These are phyloP conservation scores for Valencia hispanica DNA, from an alignment of 2,797 vertebrate genomes.

Conservation along the genomic window DNA sequence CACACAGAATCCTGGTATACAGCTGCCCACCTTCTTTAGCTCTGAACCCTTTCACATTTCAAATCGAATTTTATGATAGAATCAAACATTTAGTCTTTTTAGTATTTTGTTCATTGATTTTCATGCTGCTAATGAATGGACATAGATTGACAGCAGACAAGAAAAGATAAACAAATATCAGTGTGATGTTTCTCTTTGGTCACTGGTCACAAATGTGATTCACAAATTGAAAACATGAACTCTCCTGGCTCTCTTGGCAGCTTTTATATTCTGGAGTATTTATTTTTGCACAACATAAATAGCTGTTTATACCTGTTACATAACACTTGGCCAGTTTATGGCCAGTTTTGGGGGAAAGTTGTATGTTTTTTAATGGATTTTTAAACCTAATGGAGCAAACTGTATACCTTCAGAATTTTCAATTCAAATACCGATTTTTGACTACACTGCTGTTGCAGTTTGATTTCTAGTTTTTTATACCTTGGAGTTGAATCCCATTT, in stretches of 20 bases:
- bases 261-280: background rate
- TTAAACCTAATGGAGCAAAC: background rate
- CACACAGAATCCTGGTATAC: slow-evolving; percentile 34
- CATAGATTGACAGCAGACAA: background rate
- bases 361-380: background rate
- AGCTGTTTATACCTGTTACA: background rate
- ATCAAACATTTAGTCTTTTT: background rate
- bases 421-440: background rate
- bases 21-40: slow-evolving; percentile 44
- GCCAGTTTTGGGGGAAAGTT: background rate
- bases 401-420: background rate
- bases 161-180: background rate
- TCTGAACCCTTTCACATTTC: slow-evolving; percentile 10
- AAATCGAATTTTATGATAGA: slow-evolving; percentile 15
- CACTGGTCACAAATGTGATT: background rate
- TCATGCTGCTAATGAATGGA: background rate
- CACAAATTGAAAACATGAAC: background rate
- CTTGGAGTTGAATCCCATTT: no score
- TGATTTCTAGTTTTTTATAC: no score
- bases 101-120: background rate
- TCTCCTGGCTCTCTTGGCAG: background rate
- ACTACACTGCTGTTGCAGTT: no score
- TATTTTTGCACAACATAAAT: background rate
- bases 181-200: background rate
- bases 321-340: background rate